phyloP scores from a whole-genome alignment of 2,113 vertebrate genomes.

The Ptychochromis oligacanthus region DNA sequence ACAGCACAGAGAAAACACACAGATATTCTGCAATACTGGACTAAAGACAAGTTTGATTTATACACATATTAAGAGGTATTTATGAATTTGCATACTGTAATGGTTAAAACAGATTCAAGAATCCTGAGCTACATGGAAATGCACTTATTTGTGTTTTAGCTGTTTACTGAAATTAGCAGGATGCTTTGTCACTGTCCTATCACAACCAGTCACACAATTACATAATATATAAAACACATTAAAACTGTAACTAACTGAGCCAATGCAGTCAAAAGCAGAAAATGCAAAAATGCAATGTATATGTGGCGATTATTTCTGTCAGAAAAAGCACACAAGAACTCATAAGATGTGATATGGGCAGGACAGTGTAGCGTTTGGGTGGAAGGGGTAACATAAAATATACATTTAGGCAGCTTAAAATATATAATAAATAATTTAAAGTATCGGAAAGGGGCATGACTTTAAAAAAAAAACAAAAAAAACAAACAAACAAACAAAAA shows the following conservation, averaged over 20 bases:
- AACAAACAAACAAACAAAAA: too few species aligned
- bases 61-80: background rate
- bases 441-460: background rate
- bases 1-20: background rate
- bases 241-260: background rate
- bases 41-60: background rate
- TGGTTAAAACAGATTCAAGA: background rate
- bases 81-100: background rate
- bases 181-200: background rate
- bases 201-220: background rate
- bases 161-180: background rate
- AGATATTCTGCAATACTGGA: background rate
- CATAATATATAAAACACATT: background rate
- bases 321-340: background rate
- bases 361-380: too few species aligned
- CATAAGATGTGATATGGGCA: too few species aligned
- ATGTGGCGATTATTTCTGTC: background rate
- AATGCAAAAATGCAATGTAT: background rate
- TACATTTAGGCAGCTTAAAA: too few species aligned
- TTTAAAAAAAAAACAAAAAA: fast-evolving
- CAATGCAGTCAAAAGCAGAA: background rate
- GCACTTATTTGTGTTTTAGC: background rate
- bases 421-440: background rate
- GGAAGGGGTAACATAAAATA: too few species aligned
- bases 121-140: background rate